Percentiles rank a stretch among this genome's conserved stretches.
Evolutionary conservation across 1,140 invertebrate genomes (phyloP).

Genomic region (Drosophila takahashii): DNA sequence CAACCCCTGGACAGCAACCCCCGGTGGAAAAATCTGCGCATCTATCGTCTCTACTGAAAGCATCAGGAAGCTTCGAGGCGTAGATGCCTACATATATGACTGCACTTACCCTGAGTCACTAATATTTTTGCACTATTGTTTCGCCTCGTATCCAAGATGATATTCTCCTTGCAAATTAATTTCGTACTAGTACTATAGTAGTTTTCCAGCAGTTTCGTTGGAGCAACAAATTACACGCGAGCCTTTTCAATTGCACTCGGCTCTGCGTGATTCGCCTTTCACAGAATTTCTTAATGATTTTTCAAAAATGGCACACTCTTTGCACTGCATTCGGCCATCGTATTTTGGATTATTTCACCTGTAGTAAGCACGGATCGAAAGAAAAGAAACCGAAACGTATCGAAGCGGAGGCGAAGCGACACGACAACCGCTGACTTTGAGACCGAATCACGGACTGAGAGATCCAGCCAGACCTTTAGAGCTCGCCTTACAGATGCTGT

Average conservation of each 20-base stretch:
- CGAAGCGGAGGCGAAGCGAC: slow-evolving; percentile 3
- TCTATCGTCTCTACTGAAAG: background rate
- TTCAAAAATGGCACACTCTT: slow-evolving; percentile 38
- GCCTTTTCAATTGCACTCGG: slow-evolving; percentile 19
- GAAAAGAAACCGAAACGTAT: background rate
- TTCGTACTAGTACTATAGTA: background rate
- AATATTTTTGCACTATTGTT: background rate
- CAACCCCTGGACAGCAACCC: slow-evolving; percentile 17
- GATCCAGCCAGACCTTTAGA: slow-evolving; percentile 1
- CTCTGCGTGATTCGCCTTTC: slow-evolving; percentile 18
- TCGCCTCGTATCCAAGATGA: slow-evolving; percentile 22
- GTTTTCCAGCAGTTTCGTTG: slow-evolving; percentile 5
- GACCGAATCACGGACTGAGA: slow-evolving; percentile 68
- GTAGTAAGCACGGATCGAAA: slow-evolving; percentile 2
- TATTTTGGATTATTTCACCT: slow-evolving; percentile 21
- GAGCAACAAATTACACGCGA: background rate
- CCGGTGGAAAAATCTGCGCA: slow-evolving; percentile 17
- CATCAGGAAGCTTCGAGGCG: slow-evolving; percentile 14
- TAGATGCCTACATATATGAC: background rate
- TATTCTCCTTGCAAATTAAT: background rate
- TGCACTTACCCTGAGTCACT: slow-evolving; percentile 21
- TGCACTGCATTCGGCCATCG: slow-evolving; percentile 34
- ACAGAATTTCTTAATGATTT: slow-evolving; percentile 39
- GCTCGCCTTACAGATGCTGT: slow-evolving; percentile 6
- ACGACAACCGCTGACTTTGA: slow-evolving; percentile 57